Base-by-base conservation (phyloP, 2,888 invertebrate species). In the Caenorhabditis zanzibari region DNA sequence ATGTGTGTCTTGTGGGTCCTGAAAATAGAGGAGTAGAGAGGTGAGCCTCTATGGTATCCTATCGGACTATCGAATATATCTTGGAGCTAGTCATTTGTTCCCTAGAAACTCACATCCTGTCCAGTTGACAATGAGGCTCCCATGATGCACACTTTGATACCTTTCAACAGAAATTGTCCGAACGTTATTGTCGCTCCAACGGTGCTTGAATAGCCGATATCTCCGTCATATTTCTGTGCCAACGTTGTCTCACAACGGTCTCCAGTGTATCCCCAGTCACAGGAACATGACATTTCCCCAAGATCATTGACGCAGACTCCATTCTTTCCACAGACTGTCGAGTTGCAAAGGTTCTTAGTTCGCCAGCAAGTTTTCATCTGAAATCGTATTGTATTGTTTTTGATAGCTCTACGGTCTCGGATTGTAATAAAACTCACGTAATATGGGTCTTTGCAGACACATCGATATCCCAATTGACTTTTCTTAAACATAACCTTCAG, bases 1-100 rank as follows among this genome's bases (percentile, higher is more conserved):
- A 19, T 76, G 75, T 12, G 75, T 76, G 35, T 24, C 44, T 38
- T 76, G 75, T 0, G 66, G 58, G n/a, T 76, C 75, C 75, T 76
- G 68, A 44, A 76, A 66, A 38, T n/a, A 1, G 5, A 22, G n/a
- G 1, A 9, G 0, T 59, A 19, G 9, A 59, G 2, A 14, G 6
- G 3, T 12, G 10, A 32, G 7, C 32, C 32, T 7, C 7, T 6
- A 32, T 32, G 7, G 7, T 6, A 32, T 32, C 32, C 32, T 6
- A 32, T 32, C 32, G 32, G 32, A 32, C 7, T 6, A 32, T 32
- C 32, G 5, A 32, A 32, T 32, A 7, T 6, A 32, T 32, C 7
- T 32, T 32, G 32, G n/a, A n/a, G n/a, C n/a, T n/a, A 32, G 32
- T 6, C 4, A 6, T 32, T 32, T 7, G 32, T 7, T 6, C 4